phyloP scores from a whole-genome alignment of 30 jellyfish, hydroid and myxozoan genomes.

The Nemopilema nomurai region DNA sequence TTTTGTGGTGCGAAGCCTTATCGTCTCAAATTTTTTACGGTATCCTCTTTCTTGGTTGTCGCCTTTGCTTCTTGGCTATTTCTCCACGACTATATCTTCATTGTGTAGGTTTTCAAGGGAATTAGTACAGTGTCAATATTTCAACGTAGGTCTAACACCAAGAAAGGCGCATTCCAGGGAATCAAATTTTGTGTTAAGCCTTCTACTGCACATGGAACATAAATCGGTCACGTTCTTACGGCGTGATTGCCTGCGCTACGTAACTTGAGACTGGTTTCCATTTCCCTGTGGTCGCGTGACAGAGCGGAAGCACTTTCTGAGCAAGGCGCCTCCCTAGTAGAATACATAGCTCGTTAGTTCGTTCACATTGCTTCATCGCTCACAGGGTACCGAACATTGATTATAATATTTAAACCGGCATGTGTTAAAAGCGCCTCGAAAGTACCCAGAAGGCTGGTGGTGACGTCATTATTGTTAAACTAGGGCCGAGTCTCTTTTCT shows the following conservation, averaged over 20 bases:
- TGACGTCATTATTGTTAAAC: not conserved
- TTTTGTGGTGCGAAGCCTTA: constrained; percentile 14
- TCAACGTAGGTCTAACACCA: not conserved
- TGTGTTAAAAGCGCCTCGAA: too few relatives aligned
- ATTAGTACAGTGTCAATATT: not conserved
- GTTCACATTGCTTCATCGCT: too few relatives aligned
- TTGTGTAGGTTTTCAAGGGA: not conserved
- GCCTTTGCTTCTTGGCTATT: not conserved
- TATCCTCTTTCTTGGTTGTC: not conserved
- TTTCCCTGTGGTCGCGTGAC: too few relatives aligned
- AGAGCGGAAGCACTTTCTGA: too few relatives aligned
- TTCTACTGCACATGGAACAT: not conserved
- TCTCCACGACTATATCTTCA: not conserved
- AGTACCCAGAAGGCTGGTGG: too few relatives aligned
- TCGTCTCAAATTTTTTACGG: constrained; percentile 1
- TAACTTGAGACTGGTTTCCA: too few relatives aligned
- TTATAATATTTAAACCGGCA: too few relatives aligned
- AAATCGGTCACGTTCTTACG: not conserved
- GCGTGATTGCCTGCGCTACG: too few relatives aligned
- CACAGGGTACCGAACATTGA: too few relatives aligned
- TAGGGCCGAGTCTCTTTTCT: not conserved
- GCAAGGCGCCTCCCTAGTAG: too few relatives aligned
- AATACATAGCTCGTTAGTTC: too few relatives aligned
- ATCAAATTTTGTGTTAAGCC: not conserved
- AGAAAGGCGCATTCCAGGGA: not conserved